Percentiles rank a stretch among this genome's conserved stretches.
phyloP scores from a whole-genome alignment of 2,113 vertebrate genomes.

The Azemiops feae region DNA sequence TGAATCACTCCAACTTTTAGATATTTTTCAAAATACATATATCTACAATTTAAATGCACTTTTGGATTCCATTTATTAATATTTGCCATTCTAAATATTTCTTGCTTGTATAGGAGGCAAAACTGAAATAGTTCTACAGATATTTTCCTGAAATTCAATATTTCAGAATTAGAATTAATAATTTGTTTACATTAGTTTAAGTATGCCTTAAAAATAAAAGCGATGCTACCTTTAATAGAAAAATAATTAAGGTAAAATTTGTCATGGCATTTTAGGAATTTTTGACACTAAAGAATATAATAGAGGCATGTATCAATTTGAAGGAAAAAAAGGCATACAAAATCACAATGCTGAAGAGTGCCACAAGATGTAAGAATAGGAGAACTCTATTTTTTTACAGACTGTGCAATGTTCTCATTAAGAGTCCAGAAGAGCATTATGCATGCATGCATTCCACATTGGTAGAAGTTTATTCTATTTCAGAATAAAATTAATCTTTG shows the following conservation, averaged over 20 bases:
- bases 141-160: neutral
- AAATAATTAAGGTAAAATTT: neutral
- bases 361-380: neutral
- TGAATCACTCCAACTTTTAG: neutral
- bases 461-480: neutral
- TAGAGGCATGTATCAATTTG: neutral
- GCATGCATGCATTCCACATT: no score
- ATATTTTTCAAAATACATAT: neutral
- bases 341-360: neutral
- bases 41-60: neutral
- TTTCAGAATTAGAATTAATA: neutral
- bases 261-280: neutral
- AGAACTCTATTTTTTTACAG: neutral
- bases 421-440: neutral
- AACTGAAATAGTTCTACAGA: neutral
- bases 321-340: neutral
- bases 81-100: neutral
- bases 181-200: neutral
- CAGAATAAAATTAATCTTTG: neutral
- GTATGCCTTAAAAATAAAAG: neutral
- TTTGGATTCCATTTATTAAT: neutral
- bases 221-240: neutral
- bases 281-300: neutral
- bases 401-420: neutral
- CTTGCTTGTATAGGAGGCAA: neutral